Conservation (phyloP, 2,113 vertebrate species). For the Penelope pileata region DNA sequence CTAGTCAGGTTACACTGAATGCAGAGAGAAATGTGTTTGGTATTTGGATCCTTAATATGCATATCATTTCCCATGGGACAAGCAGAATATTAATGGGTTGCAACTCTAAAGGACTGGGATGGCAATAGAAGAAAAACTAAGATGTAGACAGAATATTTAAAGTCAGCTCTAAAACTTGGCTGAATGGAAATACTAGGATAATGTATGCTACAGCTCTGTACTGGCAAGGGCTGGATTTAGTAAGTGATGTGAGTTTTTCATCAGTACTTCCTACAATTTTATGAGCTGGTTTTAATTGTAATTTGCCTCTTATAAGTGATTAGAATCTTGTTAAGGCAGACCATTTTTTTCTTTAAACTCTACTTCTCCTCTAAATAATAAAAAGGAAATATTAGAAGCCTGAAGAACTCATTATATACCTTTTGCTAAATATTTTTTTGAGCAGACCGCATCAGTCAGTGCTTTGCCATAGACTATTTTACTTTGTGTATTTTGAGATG, state of each 20-base stretch:
- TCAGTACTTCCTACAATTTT: not conserved
- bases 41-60: not conserved
- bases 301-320: not conserved
- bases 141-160: not conserved
- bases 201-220: not conserved
- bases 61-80: not conserved
- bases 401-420: not conserved
- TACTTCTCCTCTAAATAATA: not conserved
- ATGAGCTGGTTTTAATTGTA: not conserved
- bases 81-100: not conserved
- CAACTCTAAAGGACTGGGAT: not conserved
- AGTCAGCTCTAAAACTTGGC: not conserved
- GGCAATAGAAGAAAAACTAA: not conserved
- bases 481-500: not conserved
- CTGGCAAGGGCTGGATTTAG: not conserved
- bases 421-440: conserved; percentile 13
- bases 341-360: not conserved
- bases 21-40: conserved; percentile 45
- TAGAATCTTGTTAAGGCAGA: not conserved
- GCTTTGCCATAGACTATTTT: not conserved
- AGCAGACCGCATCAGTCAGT: not conserved
- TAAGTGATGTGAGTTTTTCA: not conserved
- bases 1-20: conserved; percentile 66
- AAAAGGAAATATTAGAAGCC: not conserved
- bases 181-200: not conserved